Percentiles rank a stretch among this genome's conserved stretches.
These are phyloP conservation scores for Anhinga rufa DNA, from an alignment of 2,113 vertebrate genomes.

Conservation along the genomic window DNA sequence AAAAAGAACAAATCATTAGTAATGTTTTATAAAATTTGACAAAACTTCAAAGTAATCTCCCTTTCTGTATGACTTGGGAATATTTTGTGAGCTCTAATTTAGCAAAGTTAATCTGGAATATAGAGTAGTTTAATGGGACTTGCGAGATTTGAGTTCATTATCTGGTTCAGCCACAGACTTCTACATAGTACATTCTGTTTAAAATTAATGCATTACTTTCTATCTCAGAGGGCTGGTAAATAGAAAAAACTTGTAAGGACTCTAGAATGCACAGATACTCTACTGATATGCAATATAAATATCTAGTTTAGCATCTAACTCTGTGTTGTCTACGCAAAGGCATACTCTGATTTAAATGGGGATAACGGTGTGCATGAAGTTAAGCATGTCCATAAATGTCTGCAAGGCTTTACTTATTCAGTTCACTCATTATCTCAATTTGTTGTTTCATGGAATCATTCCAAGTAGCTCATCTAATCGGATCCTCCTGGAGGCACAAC, in stretches of 20 bases:
- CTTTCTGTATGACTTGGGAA: neutral
- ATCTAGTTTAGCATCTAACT: neutral
- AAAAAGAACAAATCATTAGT: neutral
- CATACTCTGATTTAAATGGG: neutral
- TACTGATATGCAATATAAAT: neutral
- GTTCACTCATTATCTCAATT: slow-evolving; percentile 41
- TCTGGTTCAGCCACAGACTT: neutral
- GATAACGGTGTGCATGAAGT: neutral
- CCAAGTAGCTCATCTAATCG: slow-evolving; percentile 46
- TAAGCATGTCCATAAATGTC: slow-evolving; percentile 25
- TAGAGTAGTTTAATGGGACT: neutral
- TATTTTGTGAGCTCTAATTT: neutral
- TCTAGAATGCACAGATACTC: neutral
- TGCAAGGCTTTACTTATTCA: slow-evolving; percentile 25
- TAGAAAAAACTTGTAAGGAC: neutral
- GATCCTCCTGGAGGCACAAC: slow-evolving; percentile 30
- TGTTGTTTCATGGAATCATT: slow-evolving; percentile 33
- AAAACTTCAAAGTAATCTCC: neutral
- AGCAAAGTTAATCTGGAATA: neutral
- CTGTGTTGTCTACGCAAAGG: neutral
- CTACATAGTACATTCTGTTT: neutral
- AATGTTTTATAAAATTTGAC: neutral
- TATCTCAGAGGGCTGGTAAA: neutral
- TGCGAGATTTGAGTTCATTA: neutral
- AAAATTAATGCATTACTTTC: neutral